Base-by-base conservation (phyloP, 2,888 invertebrate genomes). In the Itoplectis maculator region DNA sequence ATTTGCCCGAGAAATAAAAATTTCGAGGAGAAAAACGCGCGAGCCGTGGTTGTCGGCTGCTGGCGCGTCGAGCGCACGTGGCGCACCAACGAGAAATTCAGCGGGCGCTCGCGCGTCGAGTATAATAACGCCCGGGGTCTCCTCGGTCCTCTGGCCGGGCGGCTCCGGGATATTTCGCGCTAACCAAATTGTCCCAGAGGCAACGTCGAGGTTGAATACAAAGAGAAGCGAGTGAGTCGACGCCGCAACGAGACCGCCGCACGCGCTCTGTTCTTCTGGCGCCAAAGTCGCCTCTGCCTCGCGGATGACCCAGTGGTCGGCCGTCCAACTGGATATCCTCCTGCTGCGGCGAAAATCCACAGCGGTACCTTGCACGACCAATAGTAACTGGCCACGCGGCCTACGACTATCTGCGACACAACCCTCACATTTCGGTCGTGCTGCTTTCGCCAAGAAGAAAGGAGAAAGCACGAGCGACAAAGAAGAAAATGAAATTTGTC, bases 141-240 rank as follows among this genome's bases (percentile, higher is more conserved):
- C 42, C 29, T 29, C 29, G 29, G 29, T 54, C 61, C 45, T 54
- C 42, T 61, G 68, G 56, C 56, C 65, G n/a, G 13, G 47, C 56
- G 49, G 47, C n/a, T 49, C 49, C 40, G 11, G 61, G 69, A 45
- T 77, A 70, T 81, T 80, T 70, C 20, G 68, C 75, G 69, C 82
- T 82, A 84, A 80, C 78, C 61, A 84, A 84, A 85, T 80, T 84
- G 80, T 80, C 51, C 59, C 70, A 59, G 63, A n/a, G 70, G 70
- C 61, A 81, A 66, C 59, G 63, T 40, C 42, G 42, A 56, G 29
- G 56, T 65, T 81, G 81, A 83, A 85, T 85, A 83, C 79, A 81
- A 83, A 85, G 76, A 83, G 79, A 40, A 61, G 35, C 18, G 59
- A 51, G 51, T 51, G 45, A 56, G 18, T n/a, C 29, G n/a, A n/a